Conservation (phyloP, 2,113 vertebrate species). For the Oceanites oceanicus region DNA sequence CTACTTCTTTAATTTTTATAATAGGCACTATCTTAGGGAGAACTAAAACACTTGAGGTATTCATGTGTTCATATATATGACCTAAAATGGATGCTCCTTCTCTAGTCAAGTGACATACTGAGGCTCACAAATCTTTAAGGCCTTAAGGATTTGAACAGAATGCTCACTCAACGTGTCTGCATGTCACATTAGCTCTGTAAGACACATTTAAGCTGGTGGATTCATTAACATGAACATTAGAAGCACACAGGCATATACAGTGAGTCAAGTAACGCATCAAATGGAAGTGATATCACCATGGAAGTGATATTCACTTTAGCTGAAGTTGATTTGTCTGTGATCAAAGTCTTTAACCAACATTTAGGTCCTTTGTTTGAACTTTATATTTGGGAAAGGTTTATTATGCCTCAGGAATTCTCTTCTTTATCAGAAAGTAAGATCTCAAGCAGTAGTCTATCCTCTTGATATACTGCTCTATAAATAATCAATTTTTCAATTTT, state of each 20-base stretch:
- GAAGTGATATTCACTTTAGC: background rate
- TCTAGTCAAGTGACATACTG: background rate
- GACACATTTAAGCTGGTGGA: background rate
- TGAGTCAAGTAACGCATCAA: background rate
- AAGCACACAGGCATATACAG: background rate
- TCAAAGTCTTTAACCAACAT: background rate
- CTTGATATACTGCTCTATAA: background rate
- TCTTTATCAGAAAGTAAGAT: background rate
- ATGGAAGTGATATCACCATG: background rate
- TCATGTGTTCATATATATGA: background rate
- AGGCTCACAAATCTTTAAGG: background rate
- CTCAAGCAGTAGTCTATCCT: background rate
- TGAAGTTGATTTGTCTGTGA: constrained; percentile 5
- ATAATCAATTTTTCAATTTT: background rate
- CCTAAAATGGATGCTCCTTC: background rate
- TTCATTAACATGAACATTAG: background rate
- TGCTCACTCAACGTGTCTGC: background rate
- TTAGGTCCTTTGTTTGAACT: constrained; percentile 3
- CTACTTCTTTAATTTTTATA: background rate
- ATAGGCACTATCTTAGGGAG: background rate
- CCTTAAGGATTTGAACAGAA: background rate
- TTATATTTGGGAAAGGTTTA: background rate
- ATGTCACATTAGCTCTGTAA: background rate
- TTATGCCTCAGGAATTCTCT: background rate
- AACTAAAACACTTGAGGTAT: background rate